Conservation (phyloP, 2,113 vertebrate genomes). For the Anas platyrhynchos region DNA sequence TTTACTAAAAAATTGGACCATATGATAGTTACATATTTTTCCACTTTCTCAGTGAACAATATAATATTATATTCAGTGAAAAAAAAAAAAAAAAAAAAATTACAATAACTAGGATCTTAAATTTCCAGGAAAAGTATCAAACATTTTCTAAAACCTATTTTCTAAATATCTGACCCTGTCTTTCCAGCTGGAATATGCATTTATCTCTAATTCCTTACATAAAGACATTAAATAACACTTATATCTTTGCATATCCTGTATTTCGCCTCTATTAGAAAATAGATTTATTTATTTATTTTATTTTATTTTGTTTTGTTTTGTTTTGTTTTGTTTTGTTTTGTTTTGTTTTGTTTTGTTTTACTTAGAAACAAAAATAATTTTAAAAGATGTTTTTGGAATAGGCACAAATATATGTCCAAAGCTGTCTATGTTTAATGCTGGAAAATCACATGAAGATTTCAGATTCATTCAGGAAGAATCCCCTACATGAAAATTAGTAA, state of each 20-base stretch:
- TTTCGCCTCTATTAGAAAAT: neutral
- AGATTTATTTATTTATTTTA: neutral
- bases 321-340: too few species aligned
- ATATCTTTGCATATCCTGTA: neutral
- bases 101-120: neutral
- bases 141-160: neutral
- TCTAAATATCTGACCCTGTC: neutral
- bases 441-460: neutral
- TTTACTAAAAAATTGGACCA: neutral
- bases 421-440: neutral
- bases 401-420: neutral
- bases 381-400: neutral
- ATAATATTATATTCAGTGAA: neutral
- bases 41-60: neutral
- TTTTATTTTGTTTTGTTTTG: neutral
- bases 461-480: neutral
- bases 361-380: neutral
- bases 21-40: neutral
- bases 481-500: neutral
- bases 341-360: neutral
- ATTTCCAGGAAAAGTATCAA: neutral
- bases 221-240: neutral
- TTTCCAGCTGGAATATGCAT: neutral
- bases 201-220: neutral
- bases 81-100: neutral